Conservation (phyloP, 2,888 invertebrate species). For the Drosophila kuntzei region DNA sequence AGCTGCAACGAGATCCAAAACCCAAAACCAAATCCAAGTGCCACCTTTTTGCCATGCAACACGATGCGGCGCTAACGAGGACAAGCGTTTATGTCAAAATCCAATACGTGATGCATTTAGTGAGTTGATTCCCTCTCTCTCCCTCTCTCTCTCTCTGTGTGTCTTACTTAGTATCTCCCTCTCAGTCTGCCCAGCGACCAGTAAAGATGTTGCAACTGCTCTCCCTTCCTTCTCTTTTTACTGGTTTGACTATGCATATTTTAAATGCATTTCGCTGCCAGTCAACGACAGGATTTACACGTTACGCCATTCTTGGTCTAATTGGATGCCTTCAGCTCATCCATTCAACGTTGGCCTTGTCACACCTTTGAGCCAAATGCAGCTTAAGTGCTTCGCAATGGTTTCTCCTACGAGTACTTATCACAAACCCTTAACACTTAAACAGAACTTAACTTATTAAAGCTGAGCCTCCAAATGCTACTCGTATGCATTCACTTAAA, state of each 20-base stretch:
- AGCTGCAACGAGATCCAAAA: conserved; percentile 19
- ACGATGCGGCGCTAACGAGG: conserved; percentile 82
- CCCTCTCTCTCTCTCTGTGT: conserved; percentile 5
- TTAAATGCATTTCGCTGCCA: conserved; percentile 72
- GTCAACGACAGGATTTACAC: conserved; percentile 70
- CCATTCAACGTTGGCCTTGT: conserved; percentile 41
- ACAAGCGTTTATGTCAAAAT: conserved; percentile 82
- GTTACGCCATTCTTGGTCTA: conserved; percentile 78
- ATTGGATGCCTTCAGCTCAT: conserved; percentile 69
- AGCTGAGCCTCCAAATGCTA: neutral
- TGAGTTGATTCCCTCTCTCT: conserved; percentile 25
- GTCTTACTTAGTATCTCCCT: neutral
- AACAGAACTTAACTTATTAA: conserved; percentile 13
- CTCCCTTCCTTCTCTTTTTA: neutral
- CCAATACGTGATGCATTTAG: conserved; percentile 82
- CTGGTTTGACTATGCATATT: conserved; percentile 48
- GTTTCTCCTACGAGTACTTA: conserved; percentile 9
- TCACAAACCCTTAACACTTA: conserved; percentile 10
- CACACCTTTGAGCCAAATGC: conserved; percentile 23
- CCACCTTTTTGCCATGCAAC: conserved; percentile 60
- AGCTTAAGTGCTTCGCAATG: conserved; percentile 43
- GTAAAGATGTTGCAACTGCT: conserved; percentile 12
- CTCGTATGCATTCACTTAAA: conserved; percentile 1
- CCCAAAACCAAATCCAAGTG: conserved; percentile 42
- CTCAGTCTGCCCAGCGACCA: neutral